phyloP scores from a whole-genome alignment of 2,113 vertebrate species.

The Eudyptes chrysolophus region DNA sequence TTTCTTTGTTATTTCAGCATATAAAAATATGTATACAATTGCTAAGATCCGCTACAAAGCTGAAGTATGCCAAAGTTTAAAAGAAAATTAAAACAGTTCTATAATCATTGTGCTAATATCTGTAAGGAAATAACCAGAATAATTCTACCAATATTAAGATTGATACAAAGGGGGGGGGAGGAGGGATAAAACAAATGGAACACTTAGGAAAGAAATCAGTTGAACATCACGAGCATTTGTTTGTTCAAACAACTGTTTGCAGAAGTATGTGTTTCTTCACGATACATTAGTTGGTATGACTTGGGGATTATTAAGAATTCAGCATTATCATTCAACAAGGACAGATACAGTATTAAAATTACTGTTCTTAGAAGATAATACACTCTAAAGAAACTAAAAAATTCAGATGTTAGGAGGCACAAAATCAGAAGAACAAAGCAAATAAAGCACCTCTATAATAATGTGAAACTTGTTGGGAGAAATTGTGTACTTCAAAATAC shows the following conservation, averaged over 20 bases:
- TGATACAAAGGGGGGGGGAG: not conserved
- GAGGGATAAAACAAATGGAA: not conserved
- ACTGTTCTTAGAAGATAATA: not conserved
- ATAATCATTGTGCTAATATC: not conserved
- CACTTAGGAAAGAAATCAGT: not conserved
- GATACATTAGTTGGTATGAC: not conserved
- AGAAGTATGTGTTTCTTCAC: not conserved
- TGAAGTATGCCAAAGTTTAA: not conserved
- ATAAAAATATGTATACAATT: not conserved
- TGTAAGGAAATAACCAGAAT: not conserved
- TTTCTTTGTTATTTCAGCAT: not conserved
- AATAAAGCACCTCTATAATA: not conserved
- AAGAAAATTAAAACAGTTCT: not conserved
- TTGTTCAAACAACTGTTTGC: not conserved
- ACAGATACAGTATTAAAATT: not conserved
- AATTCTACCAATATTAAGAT: not conserved
- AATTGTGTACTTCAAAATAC: not conserved
- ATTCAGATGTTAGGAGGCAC: not conserved
- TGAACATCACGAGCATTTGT: not conserved
- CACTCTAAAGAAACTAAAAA: not conserved
- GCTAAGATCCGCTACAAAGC: not conserved
- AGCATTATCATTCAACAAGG: not conserved
- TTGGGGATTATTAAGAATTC: not conserved
- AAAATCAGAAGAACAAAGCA: not conserved
- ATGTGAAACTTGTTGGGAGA: not conserved